Evolutionary conservation across 2,797 vertebrate genomes (phyloP).

Genomic region (Otolemur crassicaudatus): DNA sequence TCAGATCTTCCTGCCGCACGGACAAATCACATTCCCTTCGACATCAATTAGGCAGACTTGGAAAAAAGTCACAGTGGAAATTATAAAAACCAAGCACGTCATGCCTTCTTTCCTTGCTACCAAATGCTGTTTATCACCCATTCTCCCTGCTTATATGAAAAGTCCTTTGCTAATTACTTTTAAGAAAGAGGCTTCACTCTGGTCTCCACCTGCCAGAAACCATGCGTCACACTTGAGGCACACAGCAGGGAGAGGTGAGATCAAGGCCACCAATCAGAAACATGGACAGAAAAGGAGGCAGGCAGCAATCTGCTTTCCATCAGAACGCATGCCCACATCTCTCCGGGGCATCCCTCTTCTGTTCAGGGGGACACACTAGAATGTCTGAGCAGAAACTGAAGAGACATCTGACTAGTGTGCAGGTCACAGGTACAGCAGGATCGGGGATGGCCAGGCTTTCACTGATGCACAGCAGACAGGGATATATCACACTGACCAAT

Average conservation of each 20-base stretch:
- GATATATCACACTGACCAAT: background rate
- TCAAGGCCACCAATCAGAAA: background rate
- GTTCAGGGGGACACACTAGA: background rate
- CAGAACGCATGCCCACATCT: background rate
- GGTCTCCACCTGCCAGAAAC: background rate
- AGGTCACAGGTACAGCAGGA: background rate
- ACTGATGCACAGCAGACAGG: background rate
- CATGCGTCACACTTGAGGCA: too few relatives aligned
- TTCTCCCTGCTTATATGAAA: background rate
- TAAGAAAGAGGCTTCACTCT: background rate
- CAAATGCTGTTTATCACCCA: background rate
- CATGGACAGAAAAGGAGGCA: background rate
- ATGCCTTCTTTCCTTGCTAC: background rate
- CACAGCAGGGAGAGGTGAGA: background rate
- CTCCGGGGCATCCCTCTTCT: background rate
- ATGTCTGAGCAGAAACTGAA: background rate
- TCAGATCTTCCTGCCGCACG: background rate
- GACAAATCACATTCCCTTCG: background rate
- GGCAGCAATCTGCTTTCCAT: background rate
- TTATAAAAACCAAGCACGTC: background rate
- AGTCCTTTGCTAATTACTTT: conserved; percentile 22
- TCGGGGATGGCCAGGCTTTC: background rate
- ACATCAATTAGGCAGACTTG: too few relatives aligned
- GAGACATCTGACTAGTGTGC: background rate
- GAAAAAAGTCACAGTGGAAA: background rate